Evolutionary conservation across 2,888 invertebrate genomes (phyloP), one percentile per base, ranked within the genome.

Genomic region (Heteromurus nitidus): DNA sequence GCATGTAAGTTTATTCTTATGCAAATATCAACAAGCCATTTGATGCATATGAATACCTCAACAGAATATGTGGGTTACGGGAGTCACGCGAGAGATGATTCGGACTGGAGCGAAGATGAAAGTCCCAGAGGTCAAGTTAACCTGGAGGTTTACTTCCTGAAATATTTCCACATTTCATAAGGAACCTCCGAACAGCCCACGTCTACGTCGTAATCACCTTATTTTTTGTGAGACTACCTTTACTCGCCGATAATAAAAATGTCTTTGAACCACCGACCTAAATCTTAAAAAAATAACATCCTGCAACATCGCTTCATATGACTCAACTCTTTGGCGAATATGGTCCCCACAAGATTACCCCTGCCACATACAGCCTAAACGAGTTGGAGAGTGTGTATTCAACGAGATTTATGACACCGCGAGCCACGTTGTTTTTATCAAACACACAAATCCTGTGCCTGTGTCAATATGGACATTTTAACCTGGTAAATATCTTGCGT

Each of bases 91-190:
- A n/a, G n/a, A n/a, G n/a, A n/a, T n/a, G n/a, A n/a, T n/a, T n/a
- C n/a, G n/a, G n/a, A n/a, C n/a, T n/a, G n/a, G n/a, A n/a, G n/a
- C n/a, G n/a, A n/a, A n/a, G n/a, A n/a, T n/a, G n/a, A 36, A 36
- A 36, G 7, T 75, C 74, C 74, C 74, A 65, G 24, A 55, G 74
- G 74, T 26, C 74, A 67, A 13, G 36, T 65, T 65, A 75, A 65
- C 55, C 53, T 65, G 65, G 31, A 55, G 31, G 11, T 58, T 36
- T 26, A 68, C 65, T 47, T 36, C 65, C 74, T 36, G 47, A 73
- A 73, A 62, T 50, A 50, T 31, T 11, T 31, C 47, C n/a, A n/a
- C n/a, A n/a, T n/a, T n/a, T n/a, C n/a, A n/a, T n/a, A n/a, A n/a
- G n/a, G n/a, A n/a, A n/a, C n/a, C n/a, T n/a, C n/a, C n/a, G n/a